phyloP scores from a whole-genome alignment of 2,888 invertebrate genomes.

The Microctonus hyperodae region DNA sequence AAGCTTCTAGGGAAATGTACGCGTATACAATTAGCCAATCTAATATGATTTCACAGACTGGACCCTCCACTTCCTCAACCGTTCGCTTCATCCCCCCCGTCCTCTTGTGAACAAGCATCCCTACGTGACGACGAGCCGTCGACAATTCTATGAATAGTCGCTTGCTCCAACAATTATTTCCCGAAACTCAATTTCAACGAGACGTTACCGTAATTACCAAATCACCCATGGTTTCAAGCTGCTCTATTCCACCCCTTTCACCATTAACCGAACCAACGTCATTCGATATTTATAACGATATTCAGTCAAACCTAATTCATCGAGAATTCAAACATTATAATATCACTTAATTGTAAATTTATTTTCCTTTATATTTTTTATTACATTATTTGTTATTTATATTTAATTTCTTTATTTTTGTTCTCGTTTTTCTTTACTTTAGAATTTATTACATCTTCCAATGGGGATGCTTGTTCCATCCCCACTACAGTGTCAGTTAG shows the following conservation, averaged over 20 bases:
- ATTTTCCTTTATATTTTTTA: constrained; percentile 3
- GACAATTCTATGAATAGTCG: constrained; percentile 29
- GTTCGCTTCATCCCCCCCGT: background rate
- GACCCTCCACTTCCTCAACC: constrained; percentile 3
- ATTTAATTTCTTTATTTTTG: background rate
- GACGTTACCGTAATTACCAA: constrained; percentile 27
- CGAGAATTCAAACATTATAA: background rate
- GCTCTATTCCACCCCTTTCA: constrained; percentile 29
- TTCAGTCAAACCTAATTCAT: constrained; percentile 24
- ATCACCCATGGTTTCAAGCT: constrained; percentile 11
- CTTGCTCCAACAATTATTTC: constrained; percentile 28
- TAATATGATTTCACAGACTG: constrained; percentile 19
- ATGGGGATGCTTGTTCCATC: background rate
- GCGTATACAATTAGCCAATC: constrained; percentile 27
- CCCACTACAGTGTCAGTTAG: background rate
- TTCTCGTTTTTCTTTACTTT: background rate
- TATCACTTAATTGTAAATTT: constrained; percentile 11
- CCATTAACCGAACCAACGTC: constrained; percentile 18
- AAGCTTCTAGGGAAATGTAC: background rate
- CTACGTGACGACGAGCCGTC: constrained; percentile 26
- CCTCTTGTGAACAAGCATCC: constrained; percentile 8
- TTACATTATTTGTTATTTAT: constrained; percentile 9
- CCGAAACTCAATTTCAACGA: constrained; percentile 27
- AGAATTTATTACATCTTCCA: background rate
- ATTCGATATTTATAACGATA: constrained; percentile 15